Base-by-base conservation (phyloP, 2,888 invertebrate species). In the Nephrocerus scutellatus region DNA sequence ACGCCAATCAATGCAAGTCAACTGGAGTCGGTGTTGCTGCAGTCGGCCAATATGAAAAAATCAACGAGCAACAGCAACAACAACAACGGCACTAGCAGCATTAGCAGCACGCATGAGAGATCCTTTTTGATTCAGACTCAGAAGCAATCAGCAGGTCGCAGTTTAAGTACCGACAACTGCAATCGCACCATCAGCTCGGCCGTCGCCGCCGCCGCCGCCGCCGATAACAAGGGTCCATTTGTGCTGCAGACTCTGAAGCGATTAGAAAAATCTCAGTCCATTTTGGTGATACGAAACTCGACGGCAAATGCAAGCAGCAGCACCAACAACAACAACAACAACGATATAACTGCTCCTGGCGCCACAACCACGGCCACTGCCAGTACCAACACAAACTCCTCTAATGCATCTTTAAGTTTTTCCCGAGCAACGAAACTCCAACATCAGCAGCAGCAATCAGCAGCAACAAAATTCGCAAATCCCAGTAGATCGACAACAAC, bases 241-340 rank as follows among this genome's bases (percentile, higher is more conserved):
- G 62, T 68, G 38, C 49, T 68, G 48, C 68, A 68, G 51, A 68
- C 68, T 30, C 56, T 68, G 20, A 68, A 68, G 49, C 66, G 68
- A 19, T 54, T 68, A 40, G 68, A 68, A 54, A 68, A 68, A 52
- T 67, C 68, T 0, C 68, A 68, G 47, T 67, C 68, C 36, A 68
- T 68, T 32, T 49, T 68, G 43, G 67, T 68, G 23, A 66, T 68
- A 52, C 59, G 68, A 35, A 65, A 65, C 46, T 54, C 62, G 13
- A 53, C 48, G 36, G 45, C 39, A 36, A 55, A 52, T 42, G 45
- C 51, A 35, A n/a, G n/a, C n/a, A n/a, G n/a, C n/a, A n/a, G n/a
- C 39, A 30, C 46, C 57, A 42, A 50, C 57, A 39, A 48, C 52
- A 26, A 16, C 44, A 29, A 34, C 47, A 35, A 48, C 55, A 45